These are phyloP conservation scores for Pseudomugil gertrudae DNA, from an alignment of 2,797 vertebrate species.

Conservation along the genomic window DNA sequence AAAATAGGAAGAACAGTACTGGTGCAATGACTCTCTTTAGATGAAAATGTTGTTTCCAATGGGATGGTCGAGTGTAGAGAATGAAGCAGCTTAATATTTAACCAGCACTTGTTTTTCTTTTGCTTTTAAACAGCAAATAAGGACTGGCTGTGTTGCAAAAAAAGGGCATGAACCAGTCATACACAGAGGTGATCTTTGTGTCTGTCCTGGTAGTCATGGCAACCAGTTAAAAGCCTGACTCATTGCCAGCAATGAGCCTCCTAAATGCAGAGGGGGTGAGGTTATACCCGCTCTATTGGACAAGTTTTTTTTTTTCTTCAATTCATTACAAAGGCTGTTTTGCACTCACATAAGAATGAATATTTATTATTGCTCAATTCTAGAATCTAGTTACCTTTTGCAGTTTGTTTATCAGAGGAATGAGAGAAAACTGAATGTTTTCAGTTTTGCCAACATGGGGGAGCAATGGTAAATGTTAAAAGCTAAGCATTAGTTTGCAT, in stretches of 20 bases:
- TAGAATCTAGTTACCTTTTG: constrained; percentile 2
- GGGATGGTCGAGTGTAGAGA: constrained; percentile 27
- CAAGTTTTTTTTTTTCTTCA: constrained; percentile 51
- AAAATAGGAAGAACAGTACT: too few relatives aligned
- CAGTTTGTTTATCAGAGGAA: constrained; percentile 4
- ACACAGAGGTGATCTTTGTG: constrained; percentile 72
- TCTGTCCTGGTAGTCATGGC: constrained; percentile 58
- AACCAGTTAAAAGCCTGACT: constrained; percentile 70
- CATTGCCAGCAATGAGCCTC: constrained; percentile 51
- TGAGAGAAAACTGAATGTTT: not conserved
- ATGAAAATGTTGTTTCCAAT: constrained; percentile 4
- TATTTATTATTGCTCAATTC: not conserved
- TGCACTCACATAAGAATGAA: constrained; percentile 8
- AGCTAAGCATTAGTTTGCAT: not conserved
- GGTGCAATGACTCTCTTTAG: constrained; percentile 33
- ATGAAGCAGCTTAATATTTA: constrained; percentile 56
- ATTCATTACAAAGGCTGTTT: constrained; percentile 32
- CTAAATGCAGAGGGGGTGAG: constrained; percentile 43
- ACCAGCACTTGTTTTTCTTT: constrained; percentile 48
- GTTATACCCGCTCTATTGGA: constrained; percentile 46
- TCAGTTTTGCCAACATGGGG: not conserved
- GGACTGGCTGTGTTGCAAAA: constrained; percentile 50
- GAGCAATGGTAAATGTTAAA: not conserved
- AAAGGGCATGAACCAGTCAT: constrained; percentile 48
- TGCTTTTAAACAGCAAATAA: constrained; percentile 48